phyloP scores from a whole-genome alignment of 2,113 vertebrate genomes.

The Silurus glanis region DNA sequence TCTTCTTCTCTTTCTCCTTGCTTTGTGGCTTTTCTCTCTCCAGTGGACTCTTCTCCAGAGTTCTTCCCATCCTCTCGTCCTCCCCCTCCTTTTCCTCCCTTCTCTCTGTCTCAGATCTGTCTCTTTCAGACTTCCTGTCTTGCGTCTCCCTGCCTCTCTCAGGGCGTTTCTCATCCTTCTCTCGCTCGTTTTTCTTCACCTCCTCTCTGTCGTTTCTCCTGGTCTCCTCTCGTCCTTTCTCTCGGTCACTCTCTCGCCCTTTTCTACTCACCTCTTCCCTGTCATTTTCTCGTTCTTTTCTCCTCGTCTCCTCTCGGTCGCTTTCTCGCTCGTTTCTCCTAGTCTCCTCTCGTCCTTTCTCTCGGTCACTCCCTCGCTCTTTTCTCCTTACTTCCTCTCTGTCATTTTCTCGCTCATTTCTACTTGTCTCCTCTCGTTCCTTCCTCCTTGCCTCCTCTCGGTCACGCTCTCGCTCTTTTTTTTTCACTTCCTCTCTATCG shows the following conservation, averaged over 20 bases:
- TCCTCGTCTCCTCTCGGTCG: neutral
- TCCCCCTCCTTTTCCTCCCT: constrained; percentile 20
- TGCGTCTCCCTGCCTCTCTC: constrained; percentile 6
- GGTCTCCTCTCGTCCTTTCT: neutral
- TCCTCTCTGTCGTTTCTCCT: neutral
- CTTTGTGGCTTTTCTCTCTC: constrained; percentile 13
- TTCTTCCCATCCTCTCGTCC: constrained; percentile 27
- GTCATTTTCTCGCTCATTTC: neutral
- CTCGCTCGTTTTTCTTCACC: constrained; percentile 15
- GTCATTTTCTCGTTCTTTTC: constrained; percentile 21
- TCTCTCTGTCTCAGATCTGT: constrained; percentile 18
- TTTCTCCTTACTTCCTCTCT: neutral
- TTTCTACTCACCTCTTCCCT: neutral
- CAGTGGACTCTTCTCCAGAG: constrained; percentile 38
- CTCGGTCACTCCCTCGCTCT: neutral
- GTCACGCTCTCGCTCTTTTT: neutral
- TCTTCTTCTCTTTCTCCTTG: constrained; percentile 42
- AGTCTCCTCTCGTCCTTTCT: constrained; percentile 22
- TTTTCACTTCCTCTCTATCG: neutral
- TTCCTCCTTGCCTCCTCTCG: constrained; percentile 10
- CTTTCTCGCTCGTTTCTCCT: constrained; percentile 15
- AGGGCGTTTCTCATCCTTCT: constrained; percentile 21
- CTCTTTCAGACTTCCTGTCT: constrained; percentile 6
- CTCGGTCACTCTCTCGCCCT: constrained; percentile 23
- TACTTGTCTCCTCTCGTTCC: constrained; percentile 19